Conservation (phyloP, 2,888 invertebrate species). For the Stenichneumon culpator region DNA sequence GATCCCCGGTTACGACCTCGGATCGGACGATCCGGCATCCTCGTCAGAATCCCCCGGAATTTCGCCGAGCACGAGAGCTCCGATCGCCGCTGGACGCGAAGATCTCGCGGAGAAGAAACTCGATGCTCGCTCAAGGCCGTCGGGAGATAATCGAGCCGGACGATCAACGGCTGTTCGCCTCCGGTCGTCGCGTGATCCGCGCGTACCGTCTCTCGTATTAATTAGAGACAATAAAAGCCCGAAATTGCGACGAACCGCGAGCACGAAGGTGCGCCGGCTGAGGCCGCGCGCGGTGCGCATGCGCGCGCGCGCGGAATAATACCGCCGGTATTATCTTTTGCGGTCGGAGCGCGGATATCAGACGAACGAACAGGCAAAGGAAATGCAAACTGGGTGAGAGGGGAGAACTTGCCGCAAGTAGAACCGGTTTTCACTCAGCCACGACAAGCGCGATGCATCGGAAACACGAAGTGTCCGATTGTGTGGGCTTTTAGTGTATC, state of each 20-base stretch:
- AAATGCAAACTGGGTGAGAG: neutral
- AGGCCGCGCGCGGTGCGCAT: constrained; percentile 31
- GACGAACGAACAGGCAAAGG: constrained; percentile 30
- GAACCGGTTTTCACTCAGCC: constrained; percentile 24
- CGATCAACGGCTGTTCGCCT: neutral
- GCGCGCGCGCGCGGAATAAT: constrained; percentile 38
- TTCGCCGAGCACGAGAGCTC: neutral
- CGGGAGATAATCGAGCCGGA: neutral
- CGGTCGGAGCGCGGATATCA: constrained; percentile 24
- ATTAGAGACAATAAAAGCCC: constrained; percentile 54
- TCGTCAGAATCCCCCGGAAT: neutral
- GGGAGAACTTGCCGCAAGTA: neutral
- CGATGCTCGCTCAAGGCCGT: constrained; percentile 21
- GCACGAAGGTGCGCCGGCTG: constrained; percentile 23
- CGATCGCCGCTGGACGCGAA: neutral
- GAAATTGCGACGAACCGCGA: constrained; percentile 31
- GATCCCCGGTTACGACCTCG: neutral
- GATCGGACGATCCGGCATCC: neutral
- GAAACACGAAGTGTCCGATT: constrained; percentile 13
- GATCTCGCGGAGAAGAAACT: constrained; percentile 27
- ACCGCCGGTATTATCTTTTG: constrained; percentile 28
- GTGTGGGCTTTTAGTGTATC: constrained; percentile 17
- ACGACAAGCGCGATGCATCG: constrained; percentile 23
- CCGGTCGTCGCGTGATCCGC: constrained; percentile 24
- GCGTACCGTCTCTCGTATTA: constrained; percentile 29